Evolutionary conservation across 1,140 invertebrate genomes (phyloP).

Genomic region (Drosophila suzukii): DNA sequence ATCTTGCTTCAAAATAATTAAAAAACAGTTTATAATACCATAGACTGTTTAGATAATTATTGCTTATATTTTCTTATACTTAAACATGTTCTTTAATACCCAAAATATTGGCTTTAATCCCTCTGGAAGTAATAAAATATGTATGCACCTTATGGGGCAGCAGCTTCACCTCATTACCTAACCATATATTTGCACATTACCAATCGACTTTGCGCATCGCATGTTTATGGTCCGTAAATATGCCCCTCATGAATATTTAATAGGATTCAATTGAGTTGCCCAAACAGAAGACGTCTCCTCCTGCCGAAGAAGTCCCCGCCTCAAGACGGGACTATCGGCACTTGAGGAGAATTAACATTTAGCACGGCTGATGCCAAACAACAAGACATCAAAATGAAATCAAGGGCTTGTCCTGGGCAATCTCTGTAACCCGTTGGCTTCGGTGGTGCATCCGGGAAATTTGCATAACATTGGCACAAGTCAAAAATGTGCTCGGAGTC

Average conservation of each 20-base stretch:
- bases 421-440: conserved; percentile 26
- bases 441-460: conserved; percentile 45
- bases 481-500: conserved; percentile 57
- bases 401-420: conserved; percentile 35
- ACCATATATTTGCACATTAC: conserved; percentile 55
- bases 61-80: too few relatives aligned
- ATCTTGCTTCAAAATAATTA: too few relatives aligned
- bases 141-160: not conserved
- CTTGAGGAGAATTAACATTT: conserved; percentile 78
- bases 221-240: conserved; percentile 54
- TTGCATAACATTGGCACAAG: conserved; percentile 83
- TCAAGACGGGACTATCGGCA: conserved; percentile 46
- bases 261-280: conserved; percentile 60
- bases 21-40: too few relatives aligned
- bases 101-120: not conserved
- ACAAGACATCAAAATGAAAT: conserved; percentile 75
- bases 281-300: conserved; percentile 41
- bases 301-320: conserved; percentile 17
- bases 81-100: not conserved
- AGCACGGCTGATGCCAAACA: conserved; percentile 76
- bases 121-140: not conserved
- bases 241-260: conserved; percentile 68
- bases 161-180: conserved; percentile 13
- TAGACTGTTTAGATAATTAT: too few relatives aligned
- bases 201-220: conserved; percentile 62